phyloP scores from a whole-genome alignment of 64 coral and sea anemone genomes.

The Cladopsammia gracilis region DNA sequence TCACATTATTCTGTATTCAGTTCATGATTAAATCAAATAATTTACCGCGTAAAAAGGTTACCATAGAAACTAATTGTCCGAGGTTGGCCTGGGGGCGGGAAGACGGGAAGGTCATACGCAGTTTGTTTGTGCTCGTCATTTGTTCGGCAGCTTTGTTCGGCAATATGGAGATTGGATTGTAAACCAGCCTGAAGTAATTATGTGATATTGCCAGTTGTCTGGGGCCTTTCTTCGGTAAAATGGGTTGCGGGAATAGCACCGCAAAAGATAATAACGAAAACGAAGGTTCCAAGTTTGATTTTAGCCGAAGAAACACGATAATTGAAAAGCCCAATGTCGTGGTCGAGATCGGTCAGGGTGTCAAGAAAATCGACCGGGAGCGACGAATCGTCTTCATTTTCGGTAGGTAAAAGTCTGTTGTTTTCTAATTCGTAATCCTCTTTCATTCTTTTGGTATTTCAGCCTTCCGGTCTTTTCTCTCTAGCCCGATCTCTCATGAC shows the following conservation, averaged over 20 bases:
- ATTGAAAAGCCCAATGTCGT: conserved; percentile 79
- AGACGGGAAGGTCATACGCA: neutral
- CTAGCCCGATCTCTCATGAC: too few species aligned
- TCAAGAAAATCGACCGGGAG: conserved; percentile 83
- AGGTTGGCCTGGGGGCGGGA: neutral
- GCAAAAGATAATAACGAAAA: conserved; percentile 6
- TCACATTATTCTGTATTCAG: too few species aligned
- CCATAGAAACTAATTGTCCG: conserved; percentile 47
- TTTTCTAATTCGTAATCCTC: neutral
- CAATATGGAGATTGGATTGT: neutral
- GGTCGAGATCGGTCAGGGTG: conserved; percentile 84
- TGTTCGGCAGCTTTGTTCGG: neutral
- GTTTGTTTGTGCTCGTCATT: conserved; percentile 31
- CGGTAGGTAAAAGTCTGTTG: conserved; percentile 67
- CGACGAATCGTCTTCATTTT: conserved; percentile 89
- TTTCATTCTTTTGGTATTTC: neutral
- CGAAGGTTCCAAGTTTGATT: conserved; percentile 67
- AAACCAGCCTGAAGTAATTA: neutral
- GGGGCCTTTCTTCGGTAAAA: neutral
- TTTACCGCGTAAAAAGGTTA: conserved; percentile 7
- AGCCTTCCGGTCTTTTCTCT: neutral
- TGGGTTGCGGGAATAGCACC: conserved; percentile 88
- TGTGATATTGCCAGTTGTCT: neutral
- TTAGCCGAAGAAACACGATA: conserved; percentile 87
- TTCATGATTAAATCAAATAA: too few species aligned